A percentile compares a stretch with the other conserved stretches of the same genome.
Conservation (phyloP, 2,113 vertebrate species). For the Oryzias javanicus region DNA sequence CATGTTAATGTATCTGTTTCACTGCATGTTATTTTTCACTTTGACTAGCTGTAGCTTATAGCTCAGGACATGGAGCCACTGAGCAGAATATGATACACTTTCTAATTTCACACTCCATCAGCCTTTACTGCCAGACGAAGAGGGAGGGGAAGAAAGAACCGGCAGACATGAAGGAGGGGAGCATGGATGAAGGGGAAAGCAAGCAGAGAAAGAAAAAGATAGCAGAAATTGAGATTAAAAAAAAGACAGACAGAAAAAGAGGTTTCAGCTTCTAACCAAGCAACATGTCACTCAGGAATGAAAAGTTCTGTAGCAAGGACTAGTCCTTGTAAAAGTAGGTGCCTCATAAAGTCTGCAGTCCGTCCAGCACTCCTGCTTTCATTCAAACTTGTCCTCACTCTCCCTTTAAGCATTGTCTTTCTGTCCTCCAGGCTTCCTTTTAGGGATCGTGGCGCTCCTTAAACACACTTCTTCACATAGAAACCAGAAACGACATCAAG, state of each 20-base stretch:
- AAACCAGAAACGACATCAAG: no score
- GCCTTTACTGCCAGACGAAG: constrained; percentile 71
- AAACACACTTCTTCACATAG: not conserved
- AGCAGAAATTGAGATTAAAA: constrained; percentile 41
- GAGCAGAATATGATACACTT: constrained; percentile 78
- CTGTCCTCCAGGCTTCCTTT: constrained; percentile 7
- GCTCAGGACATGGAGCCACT: constrained; percentile 69
- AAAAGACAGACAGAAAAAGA: constrained; percentile 24
- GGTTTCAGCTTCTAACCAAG: constrained; percentile 44
- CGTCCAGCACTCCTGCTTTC: constrained; percentile 11
- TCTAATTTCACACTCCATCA: constrained; percentile 79
- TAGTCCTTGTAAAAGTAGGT: constrained; percentile 49
- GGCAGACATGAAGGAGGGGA: constrained; percentile 38
- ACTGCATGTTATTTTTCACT: constrained; percentile 75
- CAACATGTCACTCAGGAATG: constrained; percentile 42
- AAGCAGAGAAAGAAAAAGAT: constrained; percentile 51
- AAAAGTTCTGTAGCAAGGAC: constrained; percentile 55
- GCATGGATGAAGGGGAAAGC: constrained; percentile 46
- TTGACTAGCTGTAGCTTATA: constrained; percentile 74
- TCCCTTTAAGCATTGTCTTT: constrained; percentile 4
- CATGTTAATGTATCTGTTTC: constrained; percentile 74
- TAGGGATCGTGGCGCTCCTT: not conserved
- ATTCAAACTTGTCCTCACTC: not conserved
- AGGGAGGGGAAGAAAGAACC: constrained; percentile 43
- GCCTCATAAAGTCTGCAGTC: constrained; percentile 41